Conservation (phyloP, 2,113 vertebrate species). For the Pandion haliaetus region DNA sequence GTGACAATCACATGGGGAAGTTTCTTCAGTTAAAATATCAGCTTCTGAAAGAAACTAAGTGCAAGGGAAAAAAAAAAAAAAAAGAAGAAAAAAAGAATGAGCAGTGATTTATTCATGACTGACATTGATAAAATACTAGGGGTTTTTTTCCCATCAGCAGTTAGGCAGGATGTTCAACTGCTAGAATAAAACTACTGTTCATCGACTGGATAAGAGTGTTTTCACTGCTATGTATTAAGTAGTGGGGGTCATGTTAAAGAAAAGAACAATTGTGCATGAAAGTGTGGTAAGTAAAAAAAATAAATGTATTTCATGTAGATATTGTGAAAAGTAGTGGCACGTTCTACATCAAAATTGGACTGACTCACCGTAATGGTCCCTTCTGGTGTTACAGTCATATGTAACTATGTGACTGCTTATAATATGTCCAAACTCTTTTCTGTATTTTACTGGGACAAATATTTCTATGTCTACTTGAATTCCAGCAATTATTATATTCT, state of each 20-base stretch:
- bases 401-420: neutral
- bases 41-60: neutral
- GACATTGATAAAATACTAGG: neutral
- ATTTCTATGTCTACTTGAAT: neutral
- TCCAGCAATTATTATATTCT: neutral
- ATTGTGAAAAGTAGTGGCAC: neutral
- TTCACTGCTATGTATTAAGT: neutral
- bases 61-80: accelerated
- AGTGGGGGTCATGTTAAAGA: neutral
- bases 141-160: neutral
- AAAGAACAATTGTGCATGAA: neutral
- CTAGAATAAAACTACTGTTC: neutral
- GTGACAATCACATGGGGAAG: neutral
- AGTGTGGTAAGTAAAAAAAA: neutral
- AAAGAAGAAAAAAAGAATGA: too few relatives aligned
- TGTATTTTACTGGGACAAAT: neutral
- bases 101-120: neutral
- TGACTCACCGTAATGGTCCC: neutral
- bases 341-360: neutral
- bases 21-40: neutral
- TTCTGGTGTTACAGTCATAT: neutral
- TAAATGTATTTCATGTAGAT: neutral
- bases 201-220: neutral
- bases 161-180: neutral
- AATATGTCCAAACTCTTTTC: neutral